Conservation (phyloP, 2,888 invertebrate species). For the Caenorhabditis wallacei region DNA sequence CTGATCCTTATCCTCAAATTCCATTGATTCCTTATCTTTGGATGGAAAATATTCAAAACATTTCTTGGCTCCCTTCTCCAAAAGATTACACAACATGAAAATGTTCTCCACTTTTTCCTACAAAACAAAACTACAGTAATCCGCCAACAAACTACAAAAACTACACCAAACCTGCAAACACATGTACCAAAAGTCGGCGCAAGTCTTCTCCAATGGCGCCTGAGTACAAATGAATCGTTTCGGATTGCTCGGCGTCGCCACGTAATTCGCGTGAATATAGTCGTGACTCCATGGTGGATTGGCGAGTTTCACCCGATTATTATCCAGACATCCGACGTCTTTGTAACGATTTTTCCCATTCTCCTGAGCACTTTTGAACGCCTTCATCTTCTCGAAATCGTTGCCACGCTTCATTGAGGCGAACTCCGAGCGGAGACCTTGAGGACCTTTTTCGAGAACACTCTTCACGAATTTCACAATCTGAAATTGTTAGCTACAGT, state of each 20-base stretch:
- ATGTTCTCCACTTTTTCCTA: constrained; percentile 63
- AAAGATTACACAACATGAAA: constrained; percentile 67
- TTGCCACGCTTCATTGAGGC: constrained; percentile 33
- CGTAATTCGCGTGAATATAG: constrained; percentile 70
- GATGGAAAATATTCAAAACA: constrained; percentile 40
- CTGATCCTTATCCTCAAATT: constrained; percentile 19
- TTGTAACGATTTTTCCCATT: constrained; percentile 54
- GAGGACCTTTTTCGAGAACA: constrained; percentile 17
- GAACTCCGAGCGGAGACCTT: constrained; percentile 33
- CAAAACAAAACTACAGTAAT: background rate
- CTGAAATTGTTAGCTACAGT: constrained; percentile 5
- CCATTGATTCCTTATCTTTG: constrained; percentile 5
- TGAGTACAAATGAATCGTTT: constrained; percentile 68
- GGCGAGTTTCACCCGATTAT: constrained; percentile 57
- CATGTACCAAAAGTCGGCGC: constrained; percentile 68
- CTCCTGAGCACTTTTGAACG: constrained; percentile 39
- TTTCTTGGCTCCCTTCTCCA: constrained; percentile 62
- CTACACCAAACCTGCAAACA: constrained; percentile 24
- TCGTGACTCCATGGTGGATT: constrained; percentile 49
- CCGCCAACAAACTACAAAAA: too few species aligned
- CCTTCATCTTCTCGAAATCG: constrained; percentile 53
- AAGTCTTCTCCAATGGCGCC: constrained; percentile 67
- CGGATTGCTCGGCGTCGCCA: constrained; percentile 54
- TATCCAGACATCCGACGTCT: constrained; percentile 69
- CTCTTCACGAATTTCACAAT: constrained; percentile 35